phyloP scores from a whole-genome alignment of 53 echinoderm and acorn worm species.

The Paelopatides confundens region DNA sequence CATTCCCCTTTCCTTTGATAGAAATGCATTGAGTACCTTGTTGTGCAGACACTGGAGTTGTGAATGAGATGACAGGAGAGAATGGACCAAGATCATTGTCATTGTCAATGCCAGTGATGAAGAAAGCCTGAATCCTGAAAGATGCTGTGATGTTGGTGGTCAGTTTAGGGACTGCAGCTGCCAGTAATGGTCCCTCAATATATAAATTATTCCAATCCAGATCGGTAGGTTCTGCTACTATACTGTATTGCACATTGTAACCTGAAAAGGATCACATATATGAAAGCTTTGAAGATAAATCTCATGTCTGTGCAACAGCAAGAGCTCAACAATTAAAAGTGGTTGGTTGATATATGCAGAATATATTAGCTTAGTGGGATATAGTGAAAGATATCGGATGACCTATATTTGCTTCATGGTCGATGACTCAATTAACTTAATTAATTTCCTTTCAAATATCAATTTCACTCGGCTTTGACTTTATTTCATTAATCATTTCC shows the following conservation, averaged over 20 bases:
- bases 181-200: neutral
- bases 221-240: neutral
- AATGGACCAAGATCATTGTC: conserved; percentile 12
- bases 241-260: conserved; percentile 42
- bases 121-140: conserved; percentile 44
- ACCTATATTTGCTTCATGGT: too few species aligned
- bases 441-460: too few species aligned
- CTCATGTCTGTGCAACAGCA: neutral
- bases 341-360: too few species aligned
- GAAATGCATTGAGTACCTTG: conserved; percentile 15
- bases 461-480: too few species aligned
- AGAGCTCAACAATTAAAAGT: neutral
- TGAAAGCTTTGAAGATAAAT: too few species aligned
- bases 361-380: too few species aligned
- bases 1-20: too few species aligned
- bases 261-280: neutral
- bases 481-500: too few species aligned
- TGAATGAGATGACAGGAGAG: conserved; percentile 16
- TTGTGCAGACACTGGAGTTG: conserved; percentile 17
- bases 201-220: conserved; percentile 11
- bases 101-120: neutral
- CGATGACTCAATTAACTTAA: too few species aligned
- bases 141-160: conserved; percentile 46
- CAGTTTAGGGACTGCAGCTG: conserved; percentile 20
- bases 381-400: too few species aligned